Conservation (phyloP, 2,888 invertebrate genomes). For the Cheilosia soror region DNA sequence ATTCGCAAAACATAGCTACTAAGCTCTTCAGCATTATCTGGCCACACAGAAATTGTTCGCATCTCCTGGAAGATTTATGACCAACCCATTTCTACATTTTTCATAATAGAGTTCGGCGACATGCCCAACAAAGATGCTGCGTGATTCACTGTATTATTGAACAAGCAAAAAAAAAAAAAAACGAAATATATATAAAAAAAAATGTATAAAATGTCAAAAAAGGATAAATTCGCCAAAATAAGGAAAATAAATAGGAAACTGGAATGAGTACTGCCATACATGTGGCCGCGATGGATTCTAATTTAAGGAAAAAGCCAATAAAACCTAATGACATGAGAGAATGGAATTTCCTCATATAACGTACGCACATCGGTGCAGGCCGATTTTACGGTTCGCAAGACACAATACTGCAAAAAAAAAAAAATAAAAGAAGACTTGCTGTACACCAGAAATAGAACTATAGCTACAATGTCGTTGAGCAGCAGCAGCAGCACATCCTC, state of each 20-base stretch:
- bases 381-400: slow-evolving; percentile 73
- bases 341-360: slow-evolving; percentile 72
- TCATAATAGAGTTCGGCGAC: slow-evolving; percentile 63
- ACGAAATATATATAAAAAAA: slow-evolving; percentile 71
- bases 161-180: slow-evolving; percentile 24
- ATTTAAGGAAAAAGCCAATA: slow-evolving; percentile 82
- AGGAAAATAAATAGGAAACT: slow-evolving; percentile 73
- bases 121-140: slow-evolving; percentile 32
- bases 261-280: slow-evolving; percentile 65
- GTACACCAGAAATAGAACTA: slow-evolving; percentile 47
- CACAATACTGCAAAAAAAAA: slow-evolving; percentile 63
- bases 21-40: slow-evolving; percentile 72
- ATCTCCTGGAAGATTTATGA: slow-evolving; percentile 71
- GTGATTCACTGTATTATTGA: slow-evolving; percentile 48
- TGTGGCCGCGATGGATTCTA: slow-evolving; percentile 75
- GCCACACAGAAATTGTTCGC: slow-evolving; percentile 75
- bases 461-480: slow-evolving; percentile 36
- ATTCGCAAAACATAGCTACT: slow-evolving; percentile 51
- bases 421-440: slow-evolving; percentile 28
- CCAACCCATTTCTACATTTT: slow-evolving; percentile 70
- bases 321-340: slow-evolving; percentile 83
- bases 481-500: slow-evolving; percentile 27
- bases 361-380: slow-evolving; percentile 73
- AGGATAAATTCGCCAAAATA: slow-evolving; percentile 71
- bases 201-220: slow-evolving; percentile 68